Evolutionary conservation across 2,797 vertebrate genomes (phyloP).

Genomic region (Luscinia luscinia): DNA sequence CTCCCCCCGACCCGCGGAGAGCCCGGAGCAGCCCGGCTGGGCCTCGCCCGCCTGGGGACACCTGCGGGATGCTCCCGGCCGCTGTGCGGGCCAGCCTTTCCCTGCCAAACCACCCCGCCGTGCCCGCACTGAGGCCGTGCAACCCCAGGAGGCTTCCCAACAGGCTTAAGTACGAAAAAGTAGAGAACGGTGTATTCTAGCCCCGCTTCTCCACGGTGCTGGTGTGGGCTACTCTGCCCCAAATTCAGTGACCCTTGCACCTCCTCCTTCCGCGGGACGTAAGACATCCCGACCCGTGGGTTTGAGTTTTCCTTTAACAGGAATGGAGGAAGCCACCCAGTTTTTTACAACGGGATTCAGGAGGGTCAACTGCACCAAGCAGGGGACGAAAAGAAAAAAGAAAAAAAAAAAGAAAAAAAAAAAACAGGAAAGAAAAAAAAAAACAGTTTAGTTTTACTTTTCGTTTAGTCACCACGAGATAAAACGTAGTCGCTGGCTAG

Average conservation of each 20-base stretch:
- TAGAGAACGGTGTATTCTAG: neutral
- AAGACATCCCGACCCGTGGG: fast-evolving
- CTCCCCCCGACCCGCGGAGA: neutral
- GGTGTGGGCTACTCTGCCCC: neutral
- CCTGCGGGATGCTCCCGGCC: neutral
- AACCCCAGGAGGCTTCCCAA: neutral
- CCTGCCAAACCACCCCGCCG: fast-evolving
- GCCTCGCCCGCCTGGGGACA: neutral
- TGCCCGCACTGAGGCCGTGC: fast-evolving
- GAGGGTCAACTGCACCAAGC: neutral
- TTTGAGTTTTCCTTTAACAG: neutral
- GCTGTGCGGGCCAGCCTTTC: neutral
- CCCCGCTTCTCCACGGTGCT: neutral
- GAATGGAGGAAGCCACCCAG: neutral
- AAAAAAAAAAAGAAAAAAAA: too few species aligned
- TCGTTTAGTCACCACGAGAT: neutral
- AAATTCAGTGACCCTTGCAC: neutral
- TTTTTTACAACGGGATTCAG: neutral
- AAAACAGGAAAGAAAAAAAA: too few species aligned
- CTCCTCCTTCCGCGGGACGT: neutral
- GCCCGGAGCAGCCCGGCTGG: neutral
- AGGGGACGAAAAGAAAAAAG: neutral
- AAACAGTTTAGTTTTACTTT: neutral
- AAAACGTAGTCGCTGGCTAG: neutral
- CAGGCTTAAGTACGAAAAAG: neutral